Evolutionary conservation across 2,888 invertebrate genomes (phyloP), one percentile per base, ranked within the genome.

Genomic region (Hydraecia micacea): DNA sequence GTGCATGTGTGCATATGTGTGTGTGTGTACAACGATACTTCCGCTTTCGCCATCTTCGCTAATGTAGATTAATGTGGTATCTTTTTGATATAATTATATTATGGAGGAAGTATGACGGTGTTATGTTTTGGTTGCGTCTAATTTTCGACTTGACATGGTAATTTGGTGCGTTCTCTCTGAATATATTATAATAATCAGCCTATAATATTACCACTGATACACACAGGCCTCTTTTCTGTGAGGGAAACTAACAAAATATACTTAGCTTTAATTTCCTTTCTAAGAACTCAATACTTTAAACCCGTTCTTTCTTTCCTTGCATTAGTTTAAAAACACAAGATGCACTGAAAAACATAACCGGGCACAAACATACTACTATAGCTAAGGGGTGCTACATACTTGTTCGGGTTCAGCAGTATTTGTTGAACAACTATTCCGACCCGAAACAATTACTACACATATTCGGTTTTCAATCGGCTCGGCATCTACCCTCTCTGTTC

Each of bases 51-150:
- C 72, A 65, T 67, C 39, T 75, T 77, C 49, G 73, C 62, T 85
- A 77, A 81, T 52, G 6, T 70, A 70, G 68, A 84, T 84, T 81
- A 73, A 84, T 84, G 83, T 80, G 75, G 7, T 62, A 69, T 70
- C 42, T 83, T 80, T 80, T 75, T 67, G 36, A 13, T 32, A 62
- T 60, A 81, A 81, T 81, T 81, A 71, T 81, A n/a, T 67, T 28
- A 69, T 39, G 63, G 18, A 55, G 42, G 36, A 66, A 70, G 42
- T 75, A 52, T 67, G 36, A 11, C 25, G 32, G 13, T 21, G 28
- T 1, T 46, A 25, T 42, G 52, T 81, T 73, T 36, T 68, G 62
- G 21, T n/a, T 72, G 28, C 18, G 28, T 52, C 21, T 75, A 25
- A 67, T 60, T 77, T 58, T n/a, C 18, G 28, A 49, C 18, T 49